phyloP scores from a whole-genome alignment of 2,888 invertebrate species.

The Troides aeacus region DNA sequence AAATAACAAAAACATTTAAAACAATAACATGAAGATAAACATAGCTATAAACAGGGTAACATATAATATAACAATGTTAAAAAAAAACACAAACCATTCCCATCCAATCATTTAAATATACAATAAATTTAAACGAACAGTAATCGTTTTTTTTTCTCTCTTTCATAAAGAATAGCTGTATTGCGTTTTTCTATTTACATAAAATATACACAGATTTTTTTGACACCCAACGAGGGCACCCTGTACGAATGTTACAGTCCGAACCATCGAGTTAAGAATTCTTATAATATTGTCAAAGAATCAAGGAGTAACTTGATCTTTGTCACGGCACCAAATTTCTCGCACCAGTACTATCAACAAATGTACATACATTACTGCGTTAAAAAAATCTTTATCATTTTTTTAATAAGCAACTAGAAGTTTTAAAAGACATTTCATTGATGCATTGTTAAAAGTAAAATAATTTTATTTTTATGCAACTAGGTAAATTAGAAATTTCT shows the following conservation, averaged over 20 bases:
- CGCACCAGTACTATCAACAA: constrained; percentile 15
- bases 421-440: constrained; percentile 3
- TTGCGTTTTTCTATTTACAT: constrained; percentile 28
- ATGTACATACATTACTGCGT: constrained; percentile 21
- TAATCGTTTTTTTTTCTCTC: constrained; percentile 33
- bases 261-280: constrained; percentile 10
- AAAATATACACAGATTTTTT: constrained; percentile 30
- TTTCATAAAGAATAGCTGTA: constrained; percentile 25
- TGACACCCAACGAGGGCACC: constrained; percentile 33
- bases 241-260: constrained; percentile 30
- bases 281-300: constrained; percentile 11
- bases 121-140: constrained; percentile 35
- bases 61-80: constrained; percentile 66
- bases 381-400: constrained; percentile 22
- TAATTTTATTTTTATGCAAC: background rate
- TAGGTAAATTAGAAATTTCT: constrained; percentile 7
- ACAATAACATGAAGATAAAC: constrained; percentile 67
- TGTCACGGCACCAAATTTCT: constrained; percentile 13
- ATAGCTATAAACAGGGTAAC: constrained; percentile 64
- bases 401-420: constrained; percentile 26
- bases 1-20: constrained; percentile 41
- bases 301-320: constrained; percentile 2
- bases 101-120: constrained; percentile 21
- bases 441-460: background rate
- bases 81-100: constrained; percentile 16